These are phyloP conservation scores for Pachydiplax longipennis DNA, from an alignment of 2,888 invertebrate species.

Conservation along the genomic window DNA sequence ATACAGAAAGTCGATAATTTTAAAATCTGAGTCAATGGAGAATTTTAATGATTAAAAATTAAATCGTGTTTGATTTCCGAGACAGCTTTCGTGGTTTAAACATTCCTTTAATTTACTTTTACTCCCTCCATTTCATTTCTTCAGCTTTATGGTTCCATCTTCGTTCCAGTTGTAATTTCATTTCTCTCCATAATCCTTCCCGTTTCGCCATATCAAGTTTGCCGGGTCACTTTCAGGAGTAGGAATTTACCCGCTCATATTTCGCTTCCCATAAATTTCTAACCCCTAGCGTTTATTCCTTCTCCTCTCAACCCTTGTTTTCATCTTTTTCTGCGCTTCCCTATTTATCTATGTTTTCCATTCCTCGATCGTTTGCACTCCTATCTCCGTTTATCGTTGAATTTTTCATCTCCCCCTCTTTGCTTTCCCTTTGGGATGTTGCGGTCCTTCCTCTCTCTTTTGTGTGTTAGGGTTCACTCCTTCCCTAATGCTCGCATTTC, in stretches of 20 bases:
- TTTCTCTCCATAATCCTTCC: background rate
- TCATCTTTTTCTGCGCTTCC: background rate
- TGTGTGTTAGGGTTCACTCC: background rate
- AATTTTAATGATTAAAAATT: no score
- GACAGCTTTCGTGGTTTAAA: background rate
- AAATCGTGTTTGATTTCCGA: no score
- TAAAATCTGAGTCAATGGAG: no score
- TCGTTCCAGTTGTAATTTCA: background rate
- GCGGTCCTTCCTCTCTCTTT: background rate
- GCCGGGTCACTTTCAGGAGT: background rate
- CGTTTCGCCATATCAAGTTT: background rate
- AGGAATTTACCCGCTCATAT: background rate
- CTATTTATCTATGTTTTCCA: background rate
- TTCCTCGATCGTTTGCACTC: background rate
- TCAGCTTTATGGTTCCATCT: background rate
- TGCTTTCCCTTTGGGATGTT: background rate
- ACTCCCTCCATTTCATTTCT: background rate
- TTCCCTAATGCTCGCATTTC: background rate
- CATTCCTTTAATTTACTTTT: background rate
- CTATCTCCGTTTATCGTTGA: background rate
- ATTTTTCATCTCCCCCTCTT: background rate
- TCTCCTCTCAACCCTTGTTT: background rate
- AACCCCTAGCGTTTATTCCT: background rate
- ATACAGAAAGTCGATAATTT: no score
- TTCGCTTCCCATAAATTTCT: background rate